A percentile compares a stretch with the other conserved stretches of the same genome.
These are phyloP conservation scores for Menidia menidia DNA, from an alignment of 2,797 vertebrate genomes.

Conservation along the genomic window DNA sequence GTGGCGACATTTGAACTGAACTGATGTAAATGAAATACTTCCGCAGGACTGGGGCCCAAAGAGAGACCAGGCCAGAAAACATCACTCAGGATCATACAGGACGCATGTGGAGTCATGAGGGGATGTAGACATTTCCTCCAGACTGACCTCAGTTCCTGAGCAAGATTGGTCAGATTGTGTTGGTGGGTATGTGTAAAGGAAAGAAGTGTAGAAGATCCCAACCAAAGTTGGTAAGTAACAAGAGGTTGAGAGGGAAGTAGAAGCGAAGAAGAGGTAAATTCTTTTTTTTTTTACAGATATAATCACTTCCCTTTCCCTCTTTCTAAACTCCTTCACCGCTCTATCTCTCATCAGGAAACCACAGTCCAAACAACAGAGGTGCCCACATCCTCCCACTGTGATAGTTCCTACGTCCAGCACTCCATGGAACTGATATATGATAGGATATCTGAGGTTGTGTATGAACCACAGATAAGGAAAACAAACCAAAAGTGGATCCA, in stretches of 20 bases:
- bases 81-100: slow-evolving; percentile 56
- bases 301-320: slow-evolving; percentile 51
- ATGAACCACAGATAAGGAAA: slow-evolving; percentile 48
- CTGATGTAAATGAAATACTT: slow-evolving; percentile 62
- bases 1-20: slow-evolving; percentile 28
- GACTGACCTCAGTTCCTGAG: slow-evolving; percentile 67
- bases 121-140: slow-evolving; percentile 74
- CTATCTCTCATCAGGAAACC: slow-evolving; percentile 73
- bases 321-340: slow-evolving; percentile 39
- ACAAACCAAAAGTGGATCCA: slow-evolving; percentile 29
- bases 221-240: slow-evolving; percentile 45
- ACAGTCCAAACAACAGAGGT: slow-evolving; percentile 69
- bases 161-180: slow-evolving; percentile 57
- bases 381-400: slow-evolving; percentile 64
- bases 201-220: slow-evolving; percentile 27
- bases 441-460: slow-evolving; percentile 39
- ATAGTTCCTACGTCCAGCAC: slow-evolving; percentile 42
- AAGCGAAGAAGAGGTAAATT: slow-evolving; percentile 51
- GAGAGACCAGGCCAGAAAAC: slow-evolving; percentile 41
- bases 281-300: slow-evolving; percentile 21
- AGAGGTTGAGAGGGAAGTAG: slow-evolving; percentile 58
- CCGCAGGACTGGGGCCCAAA: slow-evolving; percentile 14
- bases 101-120: slow-evolving; percentile 61
- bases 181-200: slow-evolving; percentile 45
- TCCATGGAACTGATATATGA: slow-evolving; percentile 19